Percentiles rank a stretch among this genome's conserved stretches.
Conservation (phyloP, 2,797 vertebrate species). For the Fratercula arctica region DNA sequence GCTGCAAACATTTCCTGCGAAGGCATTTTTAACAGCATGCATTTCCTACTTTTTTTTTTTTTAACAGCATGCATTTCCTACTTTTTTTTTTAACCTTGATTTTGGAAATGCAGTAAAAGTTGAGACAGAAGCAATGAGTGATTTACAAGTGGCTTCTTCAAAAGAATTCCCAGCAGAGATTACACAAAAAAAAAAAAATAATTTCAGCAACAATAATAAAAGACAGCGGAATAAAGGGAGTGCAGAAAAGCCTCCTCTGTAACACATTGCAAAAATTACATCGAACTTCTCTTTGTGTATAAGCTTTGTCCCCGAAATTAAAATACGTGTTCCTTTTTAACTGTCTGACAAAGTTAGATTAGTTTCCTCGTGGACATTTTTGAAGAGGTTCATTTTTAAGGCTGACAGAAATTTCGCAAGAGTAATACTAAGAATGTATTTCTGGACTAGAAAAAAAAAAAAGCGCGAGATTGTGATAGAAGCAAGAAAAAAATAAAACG, state of each 20-base stretch:
- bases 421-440: background rate
- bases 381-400: background rate
- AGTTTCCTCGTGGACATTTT: background rate
- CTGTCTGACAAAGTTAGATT: conserved; percentile 7
- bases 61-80: background rate
- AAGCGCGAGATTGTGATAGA: background rate
- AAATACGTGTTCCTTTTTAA: conserved; percentile 13
- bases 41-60: background rate
- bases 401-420: background rate
- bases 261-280: conserved; percentile 47
- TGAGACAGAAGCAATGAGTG: conserved; percentile 49
- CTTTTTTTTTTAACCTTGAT: conserved; percentile 27
- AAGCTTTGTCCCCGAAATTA: background rate
- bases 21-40: background rate
- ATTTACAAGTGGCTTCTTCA: conserved; percentile 73
- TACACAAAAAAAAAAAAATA: conserved; percentile 28
- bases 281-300: background rate
- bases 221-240: conserved; percentile 34
- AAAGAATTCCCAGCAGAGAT: conserved; percentile 66
- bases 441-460: background rate
- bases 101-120: conserved; percentile 53
- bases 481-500: background rate
- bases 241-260: conserved; percentile 23
- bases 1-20: background rate
- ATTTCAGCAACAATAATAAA: conserved; percentile 53